Evolutionary conservation across 2,888 invertebrate genomes (phyloP).

Genomic region (Danaus chrysippus): DNA sequence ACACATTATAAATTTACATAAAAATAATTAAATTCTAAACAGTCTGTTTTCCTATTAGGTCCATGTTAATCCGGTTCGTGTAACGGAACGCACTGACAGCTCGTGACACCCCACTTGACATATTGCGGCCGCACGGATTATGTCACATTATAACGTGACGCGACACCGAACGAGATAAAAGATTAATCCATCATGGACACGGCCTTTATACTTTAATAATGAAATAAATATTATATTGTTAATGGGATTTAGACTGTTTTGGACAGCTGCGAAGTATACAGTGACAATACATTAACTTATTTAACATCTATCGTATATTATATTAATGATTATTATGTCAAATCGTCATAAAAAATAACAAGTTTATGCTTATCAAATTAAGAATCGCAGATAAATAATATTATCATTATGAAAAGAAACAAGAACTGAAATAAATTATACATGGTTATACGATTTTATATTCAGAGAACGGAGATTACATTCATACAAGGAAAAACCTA

Average conservation of each 20-base stretch:
- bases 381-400: too few relatives aligned
- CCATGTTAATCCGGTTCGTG: constrained; percentile 21
- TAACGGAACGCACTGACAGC: constrained; percentile 40
- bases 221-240: constrained; percentile 22
- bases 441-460: not conserved
- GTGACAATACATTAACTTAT: not conserved
- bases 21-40: constrained; percentile 9
- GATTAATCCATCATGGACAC: constrained; percentile 38
- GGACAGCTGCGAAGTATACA: not conserved
- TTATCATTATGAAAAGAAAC: not conserved
- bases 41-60: constrained; percentile 16
- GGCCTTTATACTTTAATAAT: constrained; percentile 23
- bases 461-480: constrained; percentile 1
- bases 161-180: constrained; percentile 44
- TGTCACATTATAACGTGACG: constrained; percentile 51
- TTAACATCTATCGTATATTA: not conserved
- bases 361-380: too few relatives aligned
- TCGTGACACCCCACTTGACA: constrained; percentile 54
- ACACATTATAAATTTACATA: constrained; percentile 2
- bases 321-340: not conserved
- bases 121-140: constrained; percentile 67
- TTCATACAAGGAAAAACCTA: constrained; percentile 27
- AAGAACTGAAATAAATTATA: not conserved
- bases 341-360: too few relatives aligned
- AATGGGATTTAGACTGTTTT: not conserved